These are phyloP conservation scores for Salminus brasiliensis DNA, from an alignment of 2,113 vertebrate genomes.

Conservation along the genomic window DNA sequence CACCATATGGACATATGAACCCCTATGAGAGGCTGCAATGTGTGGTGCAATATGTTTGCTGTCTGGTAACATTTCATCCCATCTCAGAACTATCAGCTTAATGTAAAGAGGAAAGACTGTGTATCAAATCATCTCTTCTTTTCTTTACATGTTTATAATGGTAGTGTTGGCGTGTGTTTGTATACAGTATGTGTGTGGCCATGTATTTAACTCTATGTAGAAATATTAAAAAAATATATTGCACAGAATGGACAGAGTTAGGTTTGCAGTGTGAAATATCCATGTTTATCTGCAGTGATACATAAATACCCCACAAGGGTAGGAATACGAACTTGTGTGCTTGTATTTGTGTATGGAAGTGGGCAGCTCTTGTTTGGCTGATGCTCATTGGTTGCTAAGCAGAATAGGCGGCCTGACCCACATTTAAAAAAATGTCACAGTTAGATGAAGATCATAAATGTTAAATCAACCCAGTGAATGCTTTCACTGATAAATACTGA, in stretches of 20 bases:
- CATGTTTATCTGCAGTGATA: neutral
- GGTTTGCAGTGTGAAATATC: neutral
- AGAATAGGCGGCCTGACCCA: slow-evolving; percentile 69
- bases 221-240: too few relatives aligned
- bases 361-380: slow-evolving; percentile 29
- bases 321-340: neutral
- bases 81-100: neutral
- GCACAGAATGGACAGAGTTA: neutral
- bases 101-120: neutral
- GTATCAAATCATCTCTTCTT: too few relatives aligned
- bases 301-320: neutral
- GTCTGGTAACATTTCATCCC: neutral
- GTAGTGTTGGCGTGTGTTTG: slow-evolving; percentile 1
- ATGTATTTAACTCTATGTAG: too few relatives aligned
- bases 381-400: slow-evolving; percentile 53
- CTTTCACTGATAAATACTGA: neutral
- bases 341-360: neutral
- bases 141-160: too few relatives aligned
- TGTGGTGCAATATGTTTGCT: neutral
- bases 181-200: neutral
- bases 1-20: slow-evolving; percentile 28
- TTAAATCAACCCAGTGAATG: slow-evolving; percentile 57
- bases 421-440: slow-evolving; percentile 65
- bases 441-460: slow-evolving; percentile 62
- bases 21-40: neutral